phyloP scores from a whole-genome alignment of 1,140 invertebrate species.

The Melanaphis sacchari region DNA sequence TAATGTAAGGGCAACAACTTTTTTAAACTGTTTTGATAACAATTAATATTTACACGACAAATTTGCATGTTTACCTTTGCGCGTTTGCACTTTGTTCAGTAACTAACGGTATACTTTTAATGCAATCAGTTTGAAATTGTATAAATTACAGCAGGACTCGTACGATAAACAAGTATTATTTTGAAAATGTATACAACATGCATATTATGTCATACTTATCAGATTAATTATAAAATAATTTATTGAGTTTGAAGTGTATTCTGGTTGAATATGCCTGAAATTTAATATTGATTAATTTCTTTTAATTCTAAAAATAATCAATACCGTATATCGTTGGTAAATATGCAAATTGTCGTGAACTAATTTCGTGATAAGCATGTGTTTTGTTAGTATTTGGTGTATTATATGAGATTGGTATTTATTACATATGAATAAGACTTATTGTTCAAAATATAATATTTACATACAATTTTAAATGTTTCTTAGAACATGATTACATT shows the following conservation, averaged over 20 bases:
- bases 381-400: slow-evolving; percentile 12
- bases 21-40: neutral
- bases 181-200: neutral
- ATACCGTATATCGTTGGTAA: neutral
- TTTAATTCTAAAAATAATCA: neutral
- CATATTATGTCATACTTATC: neutral
- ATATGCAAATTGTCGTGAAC: slow-evolving; percentile 18
- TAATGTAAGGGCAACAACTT: slow-evolving; percentile 32
- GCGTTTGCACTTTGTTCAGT: neutral
- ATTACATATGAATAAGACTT: neutral
- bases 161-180: neutral
- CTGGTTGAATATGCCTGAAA: neutral
- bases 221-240: neutral
- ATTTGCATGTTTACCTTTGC: slow-evolving; percentile 29
- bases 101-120: neutral
- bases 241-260: neutral
- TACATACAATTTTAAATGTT: neutral
- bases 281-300: neutral
- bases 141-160: neutral
- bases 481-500: neutral
- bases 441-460: neutral
- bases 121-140: neutral
- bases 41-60: neutral
- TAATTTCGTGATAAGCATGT: slow-evolving; percentile 9
- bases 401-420: slow-evolving; percentile 46